A percentile compares a stretch with the other conserved stretches of the same genome.
These are phyloP conservation scores for Ceratosolen solmsi DNA, from an alignment of 1,140 invertebrate genomes.

Conservation along the genomic window DNA sequence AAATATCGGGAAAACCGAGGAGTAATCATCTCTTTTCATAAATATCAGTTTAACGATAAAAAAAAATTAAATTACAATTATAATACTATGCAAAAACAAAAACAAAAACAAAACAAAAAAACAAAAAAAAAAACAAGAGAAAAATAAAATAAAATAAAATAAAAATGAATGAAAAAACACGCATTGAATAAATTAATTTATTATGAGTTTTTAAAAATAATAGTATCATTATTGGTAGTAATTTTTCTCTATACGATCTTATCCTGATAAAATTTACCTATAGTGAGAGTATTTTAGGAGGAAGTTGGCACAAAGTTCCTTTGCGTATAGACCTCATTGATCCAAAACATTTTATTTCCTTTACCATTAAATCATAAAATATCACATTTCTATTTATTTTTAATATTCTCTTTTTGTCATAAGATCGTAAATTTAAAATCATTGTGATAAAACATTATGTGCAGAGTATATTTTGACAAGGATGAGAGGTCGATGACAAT, in stretches of 20 bases:
- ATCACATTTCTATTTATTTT: not conserved
- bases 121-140: too few relatives aligned
- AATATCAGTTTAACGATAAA: not conserved
- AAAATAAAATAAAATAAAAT: too few relatives aligned
- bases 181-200: too few relatives aligned
- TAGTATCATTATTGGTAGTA: not conserved
- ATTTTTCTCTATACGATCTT: not conserved
- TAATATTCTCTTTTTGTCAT: not conserved
- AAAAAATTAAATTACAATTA: not conserved
- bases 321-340: not conserved
- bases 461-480: not conserved
- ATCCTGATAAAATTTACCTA: not conserved
- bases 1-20: not conserved
- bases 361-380: not conserved
- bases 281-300: not conserved
- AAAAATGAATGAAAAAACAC: too few relatives aligned
- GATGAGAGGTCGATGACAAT: too few relatives aligned
- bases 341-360: not conserved
- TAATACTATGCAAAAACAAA: too few relatives aligned
- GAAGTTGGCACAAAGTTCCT: not conserved
- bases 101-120: too few relatives aligned
- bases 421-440: not conserved
- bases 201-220: too few relatives aligned
- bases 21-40: not conserved
- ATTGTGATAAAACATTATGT: not conserved